Evolutionary conservation across 2,113 vertebrate species (phyloP).

Genomic region (Nestor notabilis): DNA sequence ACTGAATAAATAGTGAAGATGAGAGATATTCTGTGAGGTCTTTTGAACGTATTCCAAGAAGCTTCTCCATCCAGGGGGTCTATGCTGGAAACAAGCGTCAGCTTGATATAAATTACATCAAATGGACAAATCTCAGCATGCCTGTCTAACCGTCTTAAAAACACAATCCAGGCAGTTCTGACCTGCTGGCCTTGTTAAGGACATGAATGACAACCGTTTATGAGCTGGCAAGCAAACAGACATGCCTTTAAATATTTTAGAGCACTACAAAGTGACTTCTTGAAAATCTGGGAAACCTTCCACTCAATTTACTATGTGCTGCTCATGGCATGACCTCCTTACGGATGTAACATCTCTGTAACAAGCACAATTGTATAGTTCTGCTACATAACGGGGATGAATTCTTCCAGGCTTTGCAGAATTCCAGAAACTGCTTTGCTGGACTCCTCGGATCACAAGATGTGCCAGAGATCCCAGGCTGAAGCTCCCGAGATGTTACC

Average conservation of each 20-base stretch:
- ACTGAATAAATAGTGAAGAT: slow-evolving; percentile 35
- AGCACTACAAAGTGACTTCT: slow-evolving; percentile 54
- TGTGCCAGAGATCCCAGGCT: not conserved
- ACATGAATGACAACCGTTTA: slow-evolving; percentile 58
- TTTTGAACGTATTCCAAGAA: slow-evolving; percentile 32
- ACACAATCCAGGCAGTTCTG: slow-evolving; percentile 41
- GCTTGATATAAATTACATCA: slow-evolving; percentile 52
- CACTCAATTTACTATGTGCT: slow-evolving; percentile 27
- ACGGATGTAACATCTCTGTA: slow-evolving; percentile 26
- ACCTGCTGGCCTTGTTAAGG: slow-evolving; percentile 49
- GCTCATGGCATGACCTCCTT: slow-evolving; percentile 10
- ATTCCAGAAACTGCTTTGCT: not conserved
- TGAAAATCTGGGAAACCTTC: slow-evolving; percentile 28
- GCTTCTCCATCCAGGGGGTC: slow-evolving; percentile 37
- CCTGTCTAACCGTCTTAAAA: slow-evolving; percentile 4
- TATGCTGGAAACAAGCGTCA: slow-evolving; percentile 35
- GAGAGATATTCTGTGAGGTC: slow-evolving; percentile 26
- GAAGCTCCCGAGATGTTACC: not conserved
- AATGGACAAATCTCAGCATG: slow-evolving; percentile 69
- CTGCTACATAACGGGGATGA: not conserved
- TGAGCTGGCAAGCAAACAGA: slow-evolving; percentile 57
- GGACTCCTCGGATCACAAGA: not conserved
- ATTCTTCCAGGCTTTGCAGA: not conserved
- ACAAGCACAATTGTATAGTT: not conserved
- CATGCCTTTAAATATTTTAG: slow-evolving; percentile 58